Evolutionary conservation across 2,797 vertebrate species (phyloP).

Genomic region (Pteronotus mesoamericanus): DNA sequence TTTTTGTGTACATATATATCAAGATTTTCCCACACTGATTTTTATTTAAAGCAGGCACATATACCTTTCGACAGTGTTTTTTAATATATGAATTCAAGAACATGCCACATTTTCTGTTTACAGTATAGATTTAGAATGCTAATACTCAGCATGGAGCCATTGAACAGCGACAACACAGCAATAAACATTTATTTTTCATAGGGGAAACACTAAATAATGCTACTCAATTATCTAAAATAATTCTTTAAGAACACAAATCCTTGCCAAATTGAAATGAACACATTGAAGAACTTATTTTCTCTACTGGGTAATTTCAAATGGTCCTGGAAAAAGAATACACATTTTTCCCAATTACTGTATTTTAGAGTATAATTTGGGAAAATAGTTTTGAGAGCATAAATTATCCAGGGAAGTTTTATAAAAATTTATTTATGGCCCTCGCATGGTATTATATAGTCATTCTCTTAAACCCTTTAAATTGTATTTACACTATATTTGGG

Average conservation of each 20-base stretch:
- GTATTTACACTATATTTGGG: neutral
- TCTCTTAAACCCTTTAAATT: neutral
- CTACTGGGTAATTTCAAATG: neutral
- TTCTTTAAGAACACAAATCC: slow-evolving; percentile 54
- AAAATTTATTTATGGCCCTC: neutral
- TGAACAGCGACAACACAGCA: neutral
- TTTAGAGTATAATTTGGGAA: neutral
- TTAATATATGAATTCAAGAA: neutral
- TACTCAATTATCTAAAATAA: slow-evolving; percentile 57
- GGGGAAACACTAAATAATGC: neutral
- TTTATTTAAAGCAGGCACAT: neutral
- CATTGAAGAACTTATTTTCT: slow-evolving; percentile 2
- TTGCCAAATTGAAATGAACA: slow-evolving; percentile 41
- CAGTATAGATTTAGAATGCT: slow-evolving; percentile 1
- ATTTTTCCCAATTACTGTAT: neutral
- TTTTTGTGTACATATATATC: neutral
- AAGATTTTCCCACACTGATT: neutral
- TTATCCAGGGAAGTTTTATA: neutral
- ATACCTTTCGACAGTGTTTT: neutral
- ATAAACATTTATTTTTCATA: slow-evolving; percentile 28
- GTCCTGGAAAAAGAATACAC: neutral
- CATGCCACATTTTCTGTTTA: neutral
- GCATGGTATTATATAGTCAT: neutral
- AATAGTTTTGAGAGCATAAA: neutral
- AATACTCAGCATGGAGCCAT: neutral